Percentiles rank a stretch among this genome's conserved stretches.
phyloP scores from a whole-genome alignment of 2,888 invertebrate genomes.

The Hirtodrosophila alboralis region DNA sequence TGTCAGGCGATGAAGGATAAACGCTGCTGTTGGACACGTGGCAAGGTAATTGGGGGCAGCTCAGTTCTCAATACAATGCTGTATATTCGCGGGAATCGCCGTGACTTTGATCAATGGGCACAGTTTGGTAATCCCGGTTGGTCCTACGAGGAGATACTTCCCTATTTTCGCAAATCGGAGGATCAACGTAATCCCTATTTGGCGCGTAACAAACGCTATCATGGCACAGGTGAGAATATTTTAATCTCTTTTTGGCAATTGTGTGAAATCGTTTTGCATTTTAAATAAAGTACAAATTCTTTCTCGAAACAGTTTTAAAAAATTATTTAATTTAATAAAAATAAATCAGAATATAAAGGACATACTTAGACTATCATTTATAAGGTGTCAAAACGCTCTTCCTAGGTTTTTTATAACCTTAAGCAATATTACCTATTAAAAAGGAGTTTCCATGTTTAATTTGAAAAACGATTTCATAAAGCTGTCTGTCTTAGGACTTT shows the following conservation, averaged over 20 bases:
- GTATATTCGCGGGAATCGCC: constrained; percentile 93
- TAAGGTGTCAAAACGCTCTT: too few species aligned
- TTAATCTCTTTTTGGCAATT: not conserved
- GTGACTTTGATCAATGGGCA: constrained; percentile 95
- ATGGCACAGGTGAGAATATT: constrained; percentile 87
- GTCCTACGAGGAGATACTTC: constrained; percentile 92
- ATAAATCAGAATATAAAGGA: too few species aligned
- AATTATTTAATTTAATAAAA: too few species aligned
- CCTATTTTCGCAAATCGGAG: constrained; percentile 93
- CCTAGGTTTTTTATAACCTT: too few species aligned
- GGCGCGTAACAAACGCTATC: constrained; percentile 89
- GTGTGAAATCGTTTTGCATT: too few species aligned
- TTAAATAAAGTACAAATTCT: too few species aligned
- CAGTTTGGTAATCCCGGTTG: constrained; percentile 93
- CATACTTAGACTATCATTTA: too few species aligned
- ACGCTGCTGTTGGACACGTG: constrained; percentile 94
- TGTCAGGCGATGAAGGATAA: constrained; percentile 94
- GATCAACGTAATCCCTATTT: constrained; percentile 95
- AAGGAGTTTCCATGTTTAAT: too few species aligned
- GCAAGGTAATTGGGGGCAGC: constrained; percentile 94
- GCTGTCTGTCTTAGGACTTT: too few species aligned
- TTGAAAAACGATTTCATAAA: not conserved
- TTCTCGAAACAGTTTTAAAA: too few species aligned
- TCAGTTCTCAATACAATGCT: constrained; percentile 96
- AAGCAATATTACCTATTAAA: too few species aligned